A percentile compares a stretch with the other conserved stretches of the same genome.
Conservation (phyloP, 2,113 vertebrate genomes). For the Pomatorhinus ruficollis region DNA sequence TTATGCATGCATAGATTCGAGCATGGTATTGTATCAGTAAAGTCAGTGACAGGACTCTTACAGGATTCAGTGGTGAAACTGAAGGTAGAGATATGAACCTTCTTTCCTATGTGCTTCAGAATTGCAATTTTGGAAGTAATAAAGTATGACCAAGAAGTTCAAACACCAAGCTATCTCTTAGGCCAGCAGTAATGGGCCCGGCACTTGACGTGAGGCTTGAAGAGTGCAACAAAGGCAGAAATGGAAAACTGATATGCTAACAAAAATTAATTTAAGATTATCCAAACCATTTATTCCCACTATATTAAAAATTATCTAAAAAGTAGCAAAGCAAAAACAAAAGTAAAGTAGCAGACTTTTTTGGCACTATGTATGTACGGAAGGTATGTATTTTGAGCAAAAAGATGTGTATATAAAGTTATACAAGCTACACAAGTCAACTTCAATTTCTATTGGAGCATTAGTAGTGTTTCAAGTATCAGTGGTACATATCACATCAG, state of each 20-base stretch:
- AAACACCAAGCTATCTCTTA: neutral
- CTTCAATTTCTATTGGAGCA: neutral
- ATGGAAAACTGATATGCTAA: neutral
- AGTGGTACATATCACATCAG: rapidly evolving
- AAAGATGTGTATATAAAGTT: neutral
- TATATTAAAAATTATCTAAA: neutral
- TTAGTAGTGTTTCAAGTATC: neutral
- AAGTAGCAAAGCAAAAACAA: neutral
- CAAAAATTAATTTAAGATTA: neutral
- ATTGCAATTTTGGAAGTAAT: neutral
- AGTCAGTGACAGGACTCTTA: neutral
- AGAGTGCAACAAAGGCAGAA: neutral
- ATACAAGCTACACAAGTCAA: neutral
- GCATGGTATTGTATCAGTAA: neutral
- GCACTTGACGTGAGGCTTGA: neutral
- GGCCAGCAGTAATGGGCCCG: neutral
- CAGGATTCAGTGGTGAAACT: neutral
- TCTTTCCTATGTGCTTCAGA: neutral
- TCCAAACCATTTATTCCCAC: neutral
- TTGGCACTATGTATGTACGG: neutral
- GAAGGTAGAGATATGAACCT: neutral
- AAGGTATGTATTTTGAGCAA: neutral
- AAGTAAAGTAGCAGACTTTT: neutral
- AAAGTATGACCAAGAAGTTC: neutral
- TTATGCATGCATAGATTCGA: neutral